Conservation (phyloP, 2,888 invertebrate genomes). For the Frankliniella intonsa region DNA sequence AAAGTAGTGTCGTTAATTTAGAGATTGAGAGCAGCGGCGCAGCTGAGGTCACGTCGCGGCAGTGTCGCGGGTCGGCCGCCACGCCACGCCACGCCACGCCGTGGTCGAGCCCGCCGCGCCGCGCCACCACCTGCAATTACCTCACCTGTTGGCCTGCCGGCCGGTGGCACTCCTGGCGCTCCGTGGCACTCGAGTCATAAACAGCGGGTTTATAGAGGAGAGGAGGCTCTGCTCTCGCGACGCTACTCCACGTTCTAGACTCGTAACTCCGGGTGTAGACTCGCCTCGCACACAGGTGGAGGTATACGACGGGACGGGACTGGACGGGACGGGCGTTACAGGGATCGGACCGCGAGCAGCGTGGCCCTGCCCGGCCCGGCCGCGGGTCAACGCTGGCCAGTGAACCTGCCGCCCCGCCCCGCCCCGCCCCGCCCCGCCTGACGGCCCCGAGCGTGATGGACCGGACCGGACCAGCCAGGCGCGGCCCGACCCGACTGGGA, state of each 20-base stretch:
- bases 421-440: neutral
- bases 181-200: slow-evolving; percentile 8
- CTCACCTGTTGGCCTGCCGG: slow-evolving; percentile 24
- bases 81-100: neutral
- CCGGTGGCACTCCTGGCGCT: neutral
- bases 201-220: slow-evolving; percentile 24
- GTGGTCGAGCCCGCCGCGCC: no score
- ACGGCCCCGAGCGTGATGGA: no score
- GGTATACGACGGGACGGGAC: no score
- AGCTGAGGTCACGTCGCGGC: no score
- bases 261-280: neutral
- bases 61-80: neutral
- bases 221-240: neutral
- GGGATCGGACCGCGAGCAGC: neutral
- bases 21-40: no score
- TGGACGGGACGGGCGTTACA: no score
- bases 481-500: neutral
- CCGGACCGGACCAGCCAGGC: neutral
- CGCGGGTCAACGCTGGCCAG: neutral
- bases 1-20: no score
- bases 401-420: neutral
- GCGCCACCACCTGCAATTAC: slow-evolving; percentile 17
- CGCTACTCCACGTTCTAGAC: neutral
- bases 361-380: neutral
- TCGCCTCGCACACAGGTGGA: neutral